Base-by-base conservation (phyloP, 1,140 invertebrate species). In the Drosophila tristis region DNA sequence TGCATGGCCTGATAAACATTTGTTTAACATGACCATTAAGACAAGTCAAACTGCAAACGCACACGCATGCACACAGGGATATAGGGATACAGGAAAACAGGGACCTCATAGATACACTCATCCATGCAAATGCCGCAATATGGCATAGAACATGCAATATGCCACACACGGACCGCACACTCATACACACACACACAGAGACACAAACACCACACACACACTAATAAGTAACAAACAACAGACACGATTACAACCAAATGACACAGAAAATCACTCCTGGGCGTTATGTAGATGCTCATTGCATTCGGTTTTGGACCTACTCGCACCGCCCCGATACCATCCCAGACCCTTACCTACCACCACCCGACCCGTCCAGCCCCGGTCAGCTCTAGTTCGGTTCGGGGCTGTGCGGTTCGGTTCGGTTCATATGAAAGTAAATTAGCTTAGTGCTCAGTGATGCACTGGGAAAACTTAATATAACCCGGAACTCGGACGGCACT, bases 11-110 rank as follows among this genome's bases (percentile, higher is more conserved):
- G 82, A 87, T 87, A 87, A 87, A 87, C 82, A 87, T 87, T 87
- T 87, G 82, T 87, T 87, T 87, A 87, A 87, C 82, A 87, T 87
- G 82, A 89, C 84, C 84, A 87, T 87, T 87, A 87, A 87, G 82
- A 79, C 82, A 87, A 87, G 82, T 87, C 82, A 87, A 87, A 89
- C 84, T 89, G 74, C 82, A 81, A 53, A 82, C 62, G 54, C 51
- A 78, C 58, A 57, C 73, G 9, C 16, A 42, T 16, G 53, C 56
- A 58, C 44, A 49, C 56, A 51, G 47, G 31, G 44, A 68, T 63
- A 61, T 20, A 35, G 43, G 48, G 26, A 25, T 39, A 25, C 29
- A 8, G 7, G 8, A 8, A 7, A 6, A 26, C 25, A 39, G 23
- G 39, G 23, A 49, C n/a, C 11, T 23, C 45, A 51, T 66, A 51